phyloP scores from a whole-genome alignment of 1,140 invertebrate species.

The Solenopsis invicta region DNA sequence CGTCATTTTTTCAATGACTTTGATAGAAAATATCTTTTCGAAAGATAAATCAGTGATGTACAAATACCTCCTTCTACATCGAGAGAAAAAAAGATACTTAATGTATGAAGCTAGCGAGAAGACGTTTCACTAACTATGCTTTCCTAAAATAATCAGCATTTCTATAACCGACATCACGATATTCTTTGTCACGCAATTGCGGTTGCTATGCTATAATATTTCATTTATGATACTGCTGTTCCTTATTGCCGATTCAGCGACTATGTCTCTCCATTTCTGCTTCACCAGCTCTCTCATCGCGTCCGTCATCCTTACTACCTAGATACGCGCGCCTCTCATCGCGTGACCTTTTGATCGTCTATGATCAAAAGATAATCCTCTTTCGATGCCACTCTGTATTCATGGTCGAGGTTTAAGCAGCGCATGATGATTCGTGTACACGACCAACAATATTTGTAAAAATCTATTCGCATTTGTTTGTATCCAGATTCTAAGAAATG shows the following conservation, averaged over 20 bases:
- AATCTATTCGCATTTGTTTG: background rate
- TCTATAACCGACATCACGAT: background rate
- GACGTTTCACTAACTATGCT: background rate
- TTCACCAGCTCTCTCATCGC: background rate
- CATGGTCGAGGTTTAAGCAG: background rate
- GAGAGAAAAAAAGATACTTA: background rate
- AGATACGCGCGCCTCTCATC: background rate
- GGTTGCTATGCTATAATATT: background rate
- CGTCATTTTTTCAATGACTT: background rate
- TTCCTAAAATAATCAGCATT: conserved; percentile 13
- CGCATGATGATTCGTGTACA: background rate
- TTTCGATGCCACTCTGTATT: conserved; percentile 7
- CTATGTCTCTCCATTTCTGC: conserved; percentile 26
- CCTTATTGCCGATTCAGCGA: conserved; percentile 22
- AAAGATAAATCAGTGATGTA: background rate
- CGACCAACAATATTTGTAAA: background rate
- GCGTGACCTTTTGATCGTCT: conserved; percentile 27
- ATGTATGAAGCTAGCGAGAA: background rate
- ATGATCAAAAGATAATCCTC: conserved; percentile 12
- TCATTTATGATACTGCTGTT: background rate
- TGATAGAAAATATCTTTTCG: background rate
- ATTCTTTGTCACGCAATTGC: conserved; percentile 18
- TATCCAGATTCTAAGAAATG: background rate
- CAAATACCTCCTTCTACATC: background rate
- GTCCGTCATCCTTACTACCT: background rate